phyloP scores from a whole-genome alignment of 2,797 vertebrate species.

The Paramormyrops hopkinsi region DNA sequence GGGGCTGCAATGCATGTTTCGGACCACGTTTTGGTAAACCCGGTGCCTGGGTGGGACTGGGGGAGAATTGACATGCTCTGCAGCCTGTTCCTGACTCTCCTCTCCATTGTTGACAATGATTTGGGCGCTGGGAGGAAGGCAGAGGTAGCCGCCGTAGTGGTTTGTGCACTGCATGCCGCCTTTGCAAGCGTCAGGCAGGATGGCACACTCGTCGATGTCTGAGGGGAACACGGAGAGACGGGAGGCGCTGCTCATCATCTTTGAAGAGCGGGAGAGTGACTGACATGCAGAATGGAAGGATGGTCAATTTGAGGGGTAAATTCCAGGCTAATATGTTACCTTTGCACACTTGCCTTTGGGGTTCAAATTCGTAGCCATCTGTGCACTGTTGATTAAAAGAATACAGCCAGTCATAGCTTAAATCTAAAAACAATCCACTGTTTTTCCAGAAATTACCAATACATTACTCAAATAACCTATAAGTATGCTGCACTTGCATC shows the following conservation, averaged over 20 bases:
- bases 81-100: not conserved
- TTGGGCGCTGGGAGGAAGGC: constrained; percentile 75
- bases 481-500: not conserved
- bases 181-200: constrained; percentile 75
- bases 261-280: not conserved
- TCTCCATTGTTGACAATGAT: constrained; percentile 64
- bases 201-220: constrained; percentile 82
- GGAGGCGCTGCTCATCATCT: not conserved
- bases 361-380: constrained; percentile 77
- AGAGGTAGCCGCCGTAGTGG: constrained; percentile 79
- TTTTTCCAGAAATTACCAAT: not conserved
- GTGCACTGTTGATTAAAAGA: constrained; percentile 66
- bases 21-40: not conserved
- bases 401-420: not conserved
- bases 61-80: constrained; percentile 47
- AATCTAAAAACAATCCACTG: not conserved
- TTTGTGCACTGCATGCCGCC: constrained; percentile 83
- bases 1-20: constrained; percentile 62
- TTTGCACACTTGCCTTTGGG: constrained; percentile 72
- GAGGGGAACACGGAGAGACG: constrained; percentile 19
- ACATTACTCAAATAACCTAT: constrained; percentile 12
- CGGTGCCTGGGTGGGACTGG: not conserved
- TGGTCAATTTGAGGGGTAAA: not conserved
- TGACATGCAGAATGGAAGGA: not conserved
- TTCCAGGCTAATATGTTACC: constrained; percentile 48